Conservation (phyloP, 2,888 invertebrate species). For the Siphlonurus alternatus region DNA sequence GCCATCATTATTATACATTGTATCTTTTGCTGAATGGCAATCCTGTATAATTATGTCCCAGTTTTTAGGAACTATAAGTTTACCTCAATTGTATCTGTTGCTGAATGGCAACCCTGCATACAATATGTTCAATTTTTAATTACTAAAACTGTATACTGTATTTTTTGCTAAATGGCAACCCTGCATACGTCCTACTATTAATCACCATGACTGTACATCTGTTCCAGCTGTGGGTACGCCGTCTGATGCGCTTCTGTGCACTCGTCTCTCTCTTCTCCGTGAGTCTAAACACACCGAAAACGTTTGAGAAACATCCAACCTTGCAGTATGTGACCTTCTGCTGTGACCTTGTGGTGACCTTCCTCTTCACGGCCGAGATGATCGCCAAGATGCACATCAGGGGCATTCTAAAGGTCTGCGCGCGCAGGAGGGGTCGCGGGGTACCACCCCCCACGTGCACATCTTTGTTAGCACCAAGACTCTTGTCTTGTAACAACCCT, state of each 20-base stretch:
- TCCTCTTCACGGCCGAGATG: slow-evolving; percentile 96
- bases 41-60: too few relatives aligned
- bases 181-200: too few relatives aligned
- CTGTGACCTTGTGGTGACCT: slow-evolving; percentile 74
- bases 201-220: too few relatives aligned
- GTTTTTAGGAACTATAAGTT: too few relatives aligned
- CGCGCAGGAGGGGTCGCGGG: neutral
- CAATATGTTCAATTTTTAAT: too few relatives aligned
- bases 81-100: too few relatives aligned
- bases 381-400: slow-evolving; percentile 96
- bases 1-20: too few relatives aligned
- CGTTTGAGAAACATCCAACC: slow-evolving; percentile 75
- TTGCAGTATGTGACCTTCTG: slow-evolving; percentile 83
- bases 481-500: neutral
- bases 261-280: slow-evolving; percentile 89
- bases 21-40: too few relatives aligned
- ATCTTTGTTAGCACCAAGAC: slow-evolving; percentile 1
- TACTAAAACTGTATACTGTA: too few relatives aligned
- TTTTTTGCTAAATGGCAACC: too few relatives aligned
- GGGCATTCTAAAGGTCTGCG: slow-evolving; percentile 64
- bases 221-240: slow-evolving; percentile 73
- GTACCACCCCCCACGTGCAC: neutral
- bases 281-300: slow-evolving; percentile 93
- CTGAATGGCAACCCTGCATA: too few relatives aligned
- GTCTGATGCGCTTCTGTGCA: slow-evolving; percentile 76